phyloP scores from a whole-genome alignment of 2,113 vertebrate species.

The Pimephales promelas region DNA sequence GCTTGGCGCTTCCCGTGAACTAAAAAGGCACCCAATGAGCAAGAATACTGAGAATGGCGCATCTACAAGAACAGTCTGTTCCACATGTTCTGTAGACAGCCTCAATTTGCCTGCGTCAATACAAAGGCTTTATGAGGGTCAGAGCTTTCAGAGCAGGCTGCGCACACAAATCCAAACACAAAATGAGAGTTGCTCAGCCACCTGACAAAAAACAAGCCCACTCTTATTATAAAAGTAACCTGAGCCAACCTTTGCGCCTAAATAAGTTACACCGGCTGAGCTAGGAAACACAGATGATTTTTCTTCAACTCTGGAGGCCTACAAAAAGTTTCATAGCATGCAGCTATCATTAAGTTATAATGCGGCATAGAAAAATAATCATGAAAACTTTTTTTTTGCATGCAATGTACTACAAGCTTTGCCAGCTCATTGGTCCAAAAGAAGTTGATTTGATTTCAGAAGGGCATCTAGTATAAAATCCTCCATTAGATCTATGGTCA shows the following conservation, averaged over 20 bases:
- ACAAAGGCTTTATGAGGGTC: conserved; percentile 46
- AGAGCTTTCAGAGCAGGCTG: conserved; percentile 32
- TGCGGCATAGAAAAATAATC: too few species aligned
- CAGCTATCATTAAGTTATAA: background rate
- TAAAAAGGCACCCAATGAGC: background rate
- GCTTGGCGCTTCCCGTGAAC: too few species aligned
- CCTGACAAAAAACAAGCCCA: conserved; percentile 39
- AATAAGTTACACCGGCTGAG: conserved; percentile 18
- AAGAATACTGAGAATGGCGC: conserved; percentile 8
- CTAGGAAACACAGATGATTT: background rate
- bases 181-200: conserved; percentile 33
- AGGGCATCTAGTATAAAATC: too few species aligned
- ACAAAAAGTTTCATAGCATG: background rate
- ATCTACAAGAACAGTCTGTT: conserved; percentile 35
- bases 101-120: conserved; percentile 42
- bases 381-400: too few species aligned
- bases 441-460: too few species aligned
- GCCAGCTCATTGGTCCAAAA: too few species aligned
- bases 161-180: conserved; percentile 36
- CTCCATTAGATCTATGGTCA: too few species aligned
- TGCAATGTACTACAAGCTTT: too few species aligned
- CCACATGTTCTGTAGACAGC: conserved; percentile 27
- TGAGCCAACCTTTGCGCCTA: conserved; percentile 17
- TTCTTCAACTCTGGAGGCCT: background rate
- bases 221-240: conserved; percentile 32